These are phyloP conservation scores for Chlorospingus flavigularis DNA, from an alignment of 2,797 vertebrate species.

Conservation along the genomic window DNA sequence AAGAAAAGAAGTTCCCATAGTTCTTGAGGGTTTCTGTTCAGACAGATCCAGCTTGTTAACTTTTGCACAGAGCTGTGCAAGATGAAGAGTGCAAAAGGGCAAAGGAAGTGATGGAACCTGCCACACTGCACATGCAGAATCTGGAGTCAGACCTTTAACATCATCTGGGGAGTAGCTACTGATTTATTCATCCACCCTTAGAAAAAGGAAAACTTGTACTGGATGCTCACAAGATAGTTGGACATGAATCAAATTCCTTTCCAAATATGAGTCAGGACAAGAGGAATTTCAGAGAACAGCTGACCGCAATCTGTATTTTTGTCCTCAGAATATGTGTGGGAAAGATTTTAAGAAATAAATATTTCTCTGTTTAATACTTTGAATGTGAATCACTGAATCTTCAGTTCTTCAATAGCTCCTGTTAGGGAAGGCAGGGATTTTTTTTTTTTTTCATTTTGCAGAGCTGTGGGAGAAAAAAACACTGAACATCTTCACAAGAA, in stretches of 20 bases:
- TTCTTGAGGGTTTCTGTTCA: neutral
- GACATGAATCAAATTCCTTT: neutral
- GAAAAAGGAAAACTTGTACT: neutral
- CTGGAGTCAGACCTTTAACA: neutral
- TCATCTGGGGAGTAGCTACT: neutral
- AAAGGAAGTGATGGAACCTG: neutral
- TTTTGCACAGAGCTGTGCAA: neutral
- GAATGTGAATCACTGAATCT: neutral
- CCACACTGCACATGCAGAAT: neutral
- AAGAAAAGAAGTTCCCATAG: neutral
- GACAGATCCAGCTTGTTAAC: neutral
- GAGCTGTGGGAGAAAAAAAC: neutral
- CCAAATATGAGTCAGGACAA: slow-evolving; percentile 2
- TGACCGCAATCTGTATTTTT: neutral
- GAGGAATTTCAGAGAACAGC: slow-evolving; percentile 13
- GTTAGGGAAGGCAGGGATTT: neutral
- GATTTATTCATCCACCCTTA: neutral
- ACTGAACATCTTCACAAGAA: neutral
- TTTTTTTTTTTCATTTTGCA: neutral
- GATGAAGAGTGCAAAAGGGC: neutral
- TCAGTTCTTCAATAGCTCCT: neutral
- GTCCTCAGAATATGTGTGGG: neutral
- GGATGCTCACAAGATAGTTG: neutral
- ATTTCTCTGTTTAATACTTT: neutral
- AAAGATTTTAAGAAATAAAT: neutral